These are phyloP conservation scores for Sebastes glaucus DNA, from an alignment of 2,797 vertebrate species.

Conservation along the genomic window DNA sequence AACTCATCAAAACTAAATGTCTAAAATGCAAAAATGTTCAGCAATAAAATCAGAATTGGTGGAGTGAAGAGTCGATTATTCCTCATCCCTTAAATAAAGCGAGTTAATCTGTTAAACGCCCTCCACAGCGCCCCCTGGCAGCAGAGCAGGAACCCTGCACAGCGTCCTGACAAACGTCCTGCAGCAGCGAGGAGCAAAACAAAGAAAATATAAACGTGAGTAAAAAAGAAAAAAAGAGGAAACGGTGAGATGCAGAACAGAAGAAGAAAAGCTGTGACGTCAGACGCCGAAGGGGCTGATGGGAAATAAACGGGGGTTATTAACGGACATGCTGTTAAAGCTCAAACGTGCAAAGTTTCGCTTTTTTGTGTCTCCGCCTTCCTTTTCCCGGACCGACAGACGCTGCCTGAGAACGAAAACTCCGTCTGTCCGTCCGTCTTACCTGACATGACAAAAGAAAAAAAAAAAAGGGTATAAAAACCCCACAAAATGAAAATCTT, in stretches of 20 bases:
- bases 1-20: neutral
- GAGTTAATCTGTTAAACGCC: neutral
- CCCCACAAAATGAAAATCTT: constrained; percentile 54
- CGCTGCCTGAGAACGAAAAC: constrained; percentile 79
- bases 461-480: constrained; percentile 64
- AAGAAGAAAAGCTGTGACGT: constrained; percentile 26
- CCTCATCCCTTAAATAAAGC: neutral
- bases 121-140: constrained; percentile 34
- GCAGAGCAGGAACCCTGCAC: constrained; percentile 36
- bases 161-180: constrained; percentile 17
- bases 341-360: constrained; percentile 90
- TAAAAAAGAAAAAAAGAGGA: neutral
- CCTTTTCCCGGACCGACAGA: constrained; percentile 35
- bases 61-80: neutral
- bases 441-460: constrained; percentile 60
- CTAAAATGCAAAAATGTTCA: neutral
- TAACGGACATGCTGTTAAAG: constrained; percentile 88
- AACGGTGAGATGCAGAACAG: neutral
- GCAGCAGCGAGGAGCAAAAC: constrained; percentile 26
- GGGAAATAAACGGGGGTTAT: constrained; percentile 71
- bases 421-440: constrained; percentile 61
- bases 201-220: neutral
- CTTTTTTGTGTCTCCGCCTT: constrained; percentile 68
- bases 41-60: neutral
- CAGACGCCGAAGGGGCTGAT: constrained; percentile 47